Percentiles rank a stretch among this genome's conserved stretches.
These are phyloP conservation scores for Himantopus leucocephalus DNA, from an alignment of 2,113 vertebrate genomes.

Conservation along the genomic window DNA sequence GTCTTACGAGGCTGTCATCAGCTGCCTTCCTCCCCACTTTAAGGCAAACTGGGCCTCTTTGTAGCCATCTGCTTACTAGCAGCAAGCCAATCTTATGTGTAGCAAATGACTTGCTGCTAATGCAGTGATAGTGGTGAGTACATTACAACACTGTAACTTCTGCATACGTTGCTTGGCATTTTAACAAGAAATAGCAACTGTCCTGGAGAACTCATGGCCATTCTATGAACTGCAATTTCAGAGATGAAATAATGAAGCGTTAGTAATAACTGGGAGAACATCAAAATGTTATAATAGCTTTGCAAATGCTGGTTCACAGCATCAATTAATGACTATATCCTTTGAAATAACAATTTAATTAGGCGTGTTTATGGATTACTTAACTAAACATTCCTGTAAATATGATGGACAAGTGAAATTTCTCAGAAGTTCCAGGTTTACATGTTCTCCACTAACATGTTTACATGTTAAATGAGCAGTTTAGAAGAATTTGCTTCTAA, in stretches of 20 bases:
- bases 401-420: background rate
- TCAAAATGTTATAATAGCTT: background rate
- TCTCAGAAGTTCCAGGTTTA: background rate
- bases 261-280: background rate
- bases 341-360: background rate
- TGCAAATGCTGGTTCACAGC: background rate
- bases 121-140: background rate
- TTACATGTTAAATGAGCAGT: background rate
- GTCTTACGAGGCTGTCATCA: background rate
- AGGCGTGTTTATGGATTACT: background rate
- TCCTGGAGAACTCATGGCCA: background rate
- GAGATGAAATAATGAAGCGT: background rate
- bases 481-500: background rate
- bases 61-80: background rate
- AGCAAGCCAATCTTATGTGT: background rate
- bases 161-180: background rate
- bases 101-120: background rate
- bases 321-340: background rate
- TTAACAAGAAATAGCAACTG: background rate
- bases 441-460: background rate
- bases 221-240: background rate
- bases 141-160: background rate
- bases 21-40: background rate
- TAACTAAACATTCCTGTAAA: background rate
- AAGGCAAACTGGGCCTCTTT: background rate